Evolutionary conservation across 64 coral and sea anemone genomes (phyloP), one percentile per base, ranked within the genome.

Genomic region (Pocillopora verrucosa): DNA sequence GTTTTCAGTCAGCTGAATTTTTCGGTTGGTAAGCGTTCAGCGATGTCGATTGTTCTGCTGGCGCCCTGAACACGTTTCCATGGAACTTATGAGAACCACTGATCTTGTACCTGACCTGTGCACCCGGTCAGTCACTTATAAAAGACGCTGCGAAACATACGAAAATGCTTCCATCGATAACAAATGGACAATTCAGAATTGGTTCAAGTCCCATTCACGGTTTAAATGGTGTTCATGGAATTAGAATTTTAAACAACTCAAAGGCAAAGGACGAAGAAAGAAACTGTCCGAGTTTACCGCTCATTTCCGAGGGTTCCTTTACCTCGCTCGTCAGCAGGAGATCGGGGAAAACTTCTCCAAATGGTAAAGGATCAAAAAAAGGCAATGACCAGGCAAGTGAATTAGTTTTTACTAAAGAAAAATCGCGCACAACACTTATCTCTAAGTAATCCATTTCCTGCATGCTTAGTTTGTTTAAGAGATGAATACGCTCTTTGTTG

Each of bases 291-390:
- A 89, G 74, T 72, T 89, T 93, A 34, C 92, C 92, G 51, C 68
- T 93, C 51, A 89, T 93, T 78, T 84, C 87, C 14, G 92, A 93
- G 68, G 92, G 87, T 26, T 93, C 92, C 38, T 93, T 93, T 60
- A 85, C 87, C 13, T 93, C 92, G 12, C 59, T 93, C 74, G 60
- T 89, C 17, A 93, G 92, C 36, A 89, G 73, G 17, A 78, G 38
- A 34, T 89, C 92, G 7, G 59, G 70, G 19, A 85, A 76, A 70
- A 60, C 87, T 70, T 59, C 78, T 25, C 25, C 84, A 24, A 77
- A 36, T 41, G 38, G 35, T 65, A 75, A 83, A 25, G 86, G 34
- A 20, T 38, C 58, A 26, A 2, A 61, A 22, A 85, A 36, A 13
- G 84, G 65, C 37, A 73, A 89, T 83, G 12, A 12, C 9, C 45